phyloP scores from a whole-genome alignment of 2,888 invertebrate genomes.

The Eupithecia abbreviata region DNA sequence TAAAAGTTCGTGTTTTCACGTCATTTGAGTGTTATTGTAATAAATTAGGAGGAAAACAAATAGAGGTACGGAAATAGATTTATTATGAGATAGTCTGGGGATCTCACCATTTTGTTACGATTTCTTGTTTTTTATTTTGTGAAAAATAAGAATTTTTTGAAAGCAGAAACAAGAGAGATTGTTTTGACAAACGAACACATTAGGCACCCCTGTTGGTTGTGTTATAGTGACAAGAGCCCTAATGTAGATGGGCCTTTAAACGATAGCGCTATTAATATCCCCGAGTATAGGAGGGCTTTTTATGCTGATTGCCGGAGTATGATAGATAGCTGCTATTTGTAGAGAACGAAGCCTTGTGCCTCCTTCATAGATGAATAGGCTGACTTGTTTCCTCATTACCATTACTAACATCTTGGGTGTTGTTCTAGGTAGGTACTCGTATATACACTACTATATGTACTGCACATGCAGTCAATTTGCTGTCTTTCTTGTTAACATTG shows the following conservation, averaged over 20 bases:
- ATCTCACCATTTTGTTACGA: background rate
- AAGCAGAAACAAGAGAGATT: background rate
- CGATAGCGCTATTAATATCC: constrained; percentile 33
- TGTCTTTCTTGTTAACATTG: background rate
- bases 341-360: constrained; percentile 34
- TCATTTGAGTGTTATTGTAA: background rate
- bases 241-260: constrained; percentile 4
- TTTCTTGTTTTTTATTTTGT: background rate
- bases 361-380: background rate
- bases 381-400: constrained; percentile 8
- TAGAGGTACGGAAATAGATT: background rate
- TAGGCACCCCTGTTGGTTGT: background rate
- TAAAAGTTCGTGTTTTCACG: background rate
- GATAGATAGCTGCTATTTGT: constrained; percentile 32
- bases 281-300: constrained; percentile 29
- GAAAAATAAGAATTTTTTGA: background rate
- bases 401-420: background rate
- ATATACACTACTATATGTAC: too few species aligned
- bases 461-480: background rate
- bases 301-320: constrained; percentile 35
- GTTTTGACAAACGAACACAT: background rate
- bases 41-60: background rate
- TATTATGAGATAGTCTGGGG: background rate
- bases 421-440: background rate
- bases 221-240: constrained; percentile 20